Evolutionary conservation across 92 coral and sea anemone genomes (phyloP).

Genomic region (Desmophyllum pertusum): DNA sequence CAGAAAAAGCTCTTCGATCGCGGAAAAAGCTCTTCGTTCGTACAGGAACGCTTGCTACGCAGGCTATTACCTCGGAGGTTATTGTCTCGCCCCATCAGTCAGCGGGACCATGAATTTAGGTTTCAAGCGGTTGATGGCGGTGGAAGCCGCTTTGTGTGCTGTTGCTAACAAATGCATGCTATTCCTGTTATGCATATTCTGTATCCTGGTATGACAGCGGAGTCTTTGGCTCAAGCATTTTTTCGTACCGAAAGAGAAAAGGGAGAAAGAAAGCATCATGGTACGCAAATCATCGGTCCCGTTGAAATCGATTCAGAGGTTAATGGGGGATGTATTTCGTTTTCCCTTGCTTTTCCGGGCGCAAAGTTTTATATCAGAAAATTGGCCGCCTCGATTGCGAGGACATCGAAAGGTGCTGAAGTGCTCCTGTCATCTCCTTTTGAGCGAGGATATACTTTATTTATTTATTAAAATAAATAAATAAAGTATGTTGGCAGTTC

Average conservation of each 20-base stretch:
- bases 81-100: neutral
- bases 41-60: too few relatives aligned
- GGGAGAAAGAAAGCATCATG: neutral
- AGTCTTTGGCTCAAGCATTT: slow-evolving; percentile 4
- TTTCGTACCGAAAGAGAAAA: neutral
- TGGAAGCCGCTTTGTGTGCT: slow-evolving; percentile 28
- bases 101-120: neutral
- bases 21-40: too few relatives aligned
- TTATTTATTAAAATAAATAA: too few relatives aligned
- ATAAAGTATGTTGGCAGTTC: slow-evolving; percentile 45
- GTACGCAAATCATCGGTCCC: neutral
- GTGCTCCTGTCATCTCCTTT: too few relatives aligned
- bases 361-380: neutral
- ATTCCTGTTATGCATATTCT: slow-evolving; percentile 19
- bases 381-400: too few relatives aligned
- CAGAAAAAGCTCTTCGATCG: too few relatives aligned
- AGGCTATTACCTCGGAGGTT: too few relatives aligned
- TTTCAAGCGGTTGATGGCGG: neutral
- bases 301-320: neutral
- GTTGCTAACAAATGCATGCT: slow-evolving; percentile 32
- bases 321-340: neutral
- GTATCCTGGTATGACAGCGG: slow-evolving; percentile 24
- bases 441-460: too few relatives aligned
- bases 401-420: too few relatives aligned
- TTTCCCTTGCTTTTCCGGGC: neutral